phyloP scores from a whole-genome alignment of 2,113 vertebrate species.

The Furnarius figulus region DNA sequence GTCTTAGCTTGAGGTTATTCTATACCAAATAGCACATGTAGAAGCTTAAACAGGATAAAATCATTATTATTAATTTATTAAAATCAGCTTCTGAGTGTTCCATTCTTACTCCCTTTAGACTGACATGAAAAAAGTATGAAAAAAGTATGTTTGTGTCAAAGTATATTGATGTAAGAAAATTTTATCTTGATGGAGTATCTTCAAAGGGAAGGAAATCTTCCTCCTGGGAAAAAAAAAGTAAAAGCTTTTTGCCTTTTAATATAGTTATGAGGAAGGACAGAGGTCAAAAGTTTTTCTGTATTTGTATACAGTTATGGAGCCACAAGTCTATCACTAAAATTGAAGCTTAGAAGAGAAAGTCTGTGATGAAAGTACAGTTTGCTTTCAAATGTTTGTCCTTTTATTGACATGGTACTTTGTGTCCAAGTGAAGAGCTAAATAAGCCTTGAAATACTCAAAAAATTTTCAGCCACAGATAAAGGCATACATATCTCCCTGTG shows the following conservation, averaged over 20 bases:
- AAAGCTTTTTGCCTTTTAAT: conserved; percentile 15
- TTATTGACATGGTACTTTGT: not conserved
- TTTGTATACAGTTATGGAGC: not conserved
- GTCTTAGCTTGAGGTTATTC: not conserved
- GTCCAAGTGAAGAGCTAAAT: not conserved
- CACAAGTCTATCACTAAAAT: not conserved
- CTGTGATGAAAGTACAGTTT: not conserved
- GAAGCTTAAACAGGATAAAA: conserved; percentile 7
- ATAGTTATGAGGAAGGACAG: not conserved
- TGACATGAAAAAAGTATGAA: not conserved
- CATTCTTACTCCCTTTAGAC: not conserved
- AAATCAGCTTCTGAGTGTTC: conserved; percentile 11
- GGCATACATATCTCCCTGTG: not conserved
- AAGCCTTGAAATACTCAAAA: not conserved
- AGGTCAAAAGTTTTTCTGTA: conserved; percentile 9
- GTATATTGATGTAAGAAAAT: conserved; percentile 7
- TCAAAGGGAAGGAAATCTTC: conserved; percentile 32
- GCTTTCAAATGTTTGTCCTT: conserved; percentile 5
- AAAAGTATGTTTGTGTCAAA: not conserved
- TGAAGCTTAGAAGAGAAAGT: not conserved
- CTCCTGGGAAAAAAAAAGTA: not conserved
- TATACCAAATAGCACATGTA: not conserved
- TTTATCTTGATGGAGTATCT: conserved; percentile 9
- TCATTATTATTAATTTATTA: conserved; percentile 48
- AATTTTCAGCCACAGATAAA: not conserved